phyloP scores from a whole-genome alignment of 2,888 invertebrate species.

The Himalopsyche tibetana region DNA sequence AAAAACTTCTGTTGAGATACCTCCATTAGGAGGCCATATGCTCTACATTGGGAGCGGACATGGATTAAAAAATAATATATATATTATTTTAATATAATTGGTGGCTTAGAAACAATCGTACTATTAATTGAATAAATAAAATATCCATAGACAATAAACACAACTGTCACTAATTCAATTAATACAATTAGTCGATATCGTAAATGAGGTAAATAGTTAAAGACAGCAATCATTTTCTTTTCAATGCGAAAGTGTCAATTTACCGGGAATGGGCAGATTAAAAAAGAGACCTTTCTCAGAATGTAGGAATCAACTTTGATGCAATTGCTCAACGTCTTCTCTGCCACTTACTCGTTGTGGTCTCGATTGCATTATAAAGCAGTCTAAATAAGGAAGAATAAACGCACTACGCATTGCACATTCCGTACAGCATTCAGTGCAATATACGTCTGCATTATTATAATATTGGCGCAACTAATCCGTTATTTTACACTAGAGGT shows the following conservation, averaged over 20 bases:
- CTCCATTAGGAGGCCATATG: no score
- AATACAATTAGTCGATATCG: no score
- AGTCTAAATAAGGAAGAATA: constrained; percentile 10
- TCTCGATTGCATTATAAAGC: background rate
- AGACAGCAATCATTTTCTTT: background rate
- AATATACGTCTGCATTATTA: background rate
- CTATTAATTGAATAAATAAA: no score
- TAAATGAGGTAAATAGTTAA: no score
- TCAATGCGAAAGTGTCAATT: background rate
- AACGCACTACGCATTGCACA: background rate
- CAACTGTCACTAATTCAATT: no score
- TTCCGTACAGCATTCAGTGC: background rate
- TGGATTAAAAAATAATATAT: no score
- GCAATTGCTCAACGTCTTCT: background rate
- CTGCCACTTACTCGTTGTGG: background rate
- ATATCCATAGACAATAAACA: no score
- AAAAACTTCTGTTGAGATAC: no score
- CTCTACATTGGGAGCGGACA: no score
- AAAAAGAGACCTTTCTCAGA: background rate
- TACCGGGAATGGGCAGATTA: background rate
- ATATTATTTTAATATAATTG: no score
- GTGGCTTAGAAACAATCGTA: no score
- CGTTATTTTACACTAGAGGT: no score
- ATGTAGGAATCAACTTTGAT: background rate
- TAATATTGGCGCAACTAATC: background rate